Evolutionary conservation across 1,140 invertebrate species (phyloP).

Genomic region (Frieseomelitta varia): DNA sequence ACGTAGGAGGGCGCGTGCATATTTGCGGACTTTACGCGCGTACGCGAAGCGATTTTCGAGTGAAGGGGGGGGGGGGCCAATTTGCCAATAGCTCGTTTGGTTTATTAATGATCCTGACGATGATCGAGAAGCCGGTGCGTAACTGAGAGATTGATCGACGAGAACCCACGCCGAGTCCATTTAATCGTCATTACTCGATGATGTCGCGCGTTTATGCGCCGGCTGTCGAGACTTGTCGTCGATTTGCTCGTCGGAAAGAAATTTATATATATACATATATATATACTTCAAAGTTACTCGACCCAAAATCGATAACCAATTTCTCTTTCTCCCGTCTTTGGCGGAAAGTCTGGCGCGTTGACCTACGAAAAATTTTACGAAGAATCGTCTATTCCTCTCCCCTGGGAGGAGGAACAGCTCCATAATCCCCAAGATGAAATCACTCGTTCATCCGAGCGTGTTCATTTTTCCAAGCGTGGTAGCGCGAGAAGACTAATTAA

Average conservation of each 20-base stretch:
- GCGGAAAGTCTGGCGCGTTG: too few relatives aligned
- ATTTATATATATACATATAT: too few relatives aligned
- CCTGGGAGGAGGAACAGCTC: neutral
- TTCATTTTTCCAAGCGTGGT: slow-evolving; percentile 28
- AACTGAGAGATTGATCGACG: slow-evolving; percentile 46
- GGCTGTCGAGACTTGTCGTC: neutral
- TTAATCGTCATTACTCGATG: slow-evolving; percentile 26
- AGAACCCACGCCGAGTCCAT: slow-evolving; percentile 16
- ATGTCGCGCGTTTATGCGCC: neutral
- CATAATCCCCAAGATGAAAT: neutral
- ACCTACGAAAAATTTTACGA: too few relatives aligned
- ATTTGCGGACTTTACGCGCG: slow-evolving; percentile 51
- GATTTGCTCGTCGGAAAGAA: neutral
- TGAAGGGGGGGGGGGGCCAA: neutral
- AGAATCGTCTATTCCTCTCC: too few relatives aligned
- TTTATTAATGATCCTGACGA: slow-evolving; percentile 45
- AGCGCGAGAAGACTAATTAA: slow-evolving; percentile 26
- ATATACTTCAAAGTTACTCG: too few relatives aligned
- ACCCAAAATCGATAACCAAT: too few relatives aligned
- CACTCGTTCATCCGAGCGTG: slow-evolving; percentile 5
- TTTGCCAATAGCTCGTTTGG: slow-evolving; percentile 31
- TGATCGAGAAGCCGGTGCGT: slow-evolving; percentile 27
- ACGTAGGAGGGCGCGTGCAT: slow-evolving; percentile 1
- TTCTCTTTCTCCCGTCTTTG: too few relatives aligned
- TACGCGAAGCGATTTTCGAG: neutral